Evolutionary conservation across 1,140 invertebrate species (phyloP), one percentile per base, ranked within the genome.

Genomic region (Neodiprion lecontei): DNA sequence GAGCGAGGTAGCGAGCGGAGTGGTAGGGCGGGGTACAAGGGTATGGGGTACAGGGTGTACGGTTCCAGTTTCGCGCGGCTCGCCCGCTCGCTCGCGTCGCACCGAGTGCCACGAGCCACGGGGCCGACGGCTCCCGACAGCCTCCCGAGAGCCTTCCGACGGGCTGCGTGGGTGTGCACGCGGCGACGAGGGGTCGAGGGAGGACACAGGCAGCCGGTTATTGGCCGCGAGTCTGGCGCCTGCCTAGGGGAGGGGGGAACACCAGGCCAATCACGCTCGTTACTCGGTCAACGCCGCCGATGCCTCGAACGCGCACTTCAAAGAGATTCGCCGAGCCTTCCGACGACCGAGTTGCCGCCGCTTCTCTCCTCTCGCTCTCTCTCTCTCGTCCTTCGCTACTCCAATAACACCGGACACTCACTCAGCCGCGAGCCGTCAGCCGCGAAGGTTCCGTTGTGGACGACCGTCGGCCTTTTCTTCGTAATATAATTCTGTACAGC

Each of bases 101-200:
- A 1, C 28, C 40, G 65, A 48, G 48, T 47, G 67, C 49, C 14
- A 23, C 53, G 9, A 67, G 72, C 21, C 14, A 8, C 50, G n/a
- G n/a, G 11, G 72, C 65, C 53, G 72, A 72, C 53, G 17, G n/a
- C 50, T n/a, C 21, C 9, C 12, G 14, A 65, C 9, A 28, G 2
- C 48, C 1, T n/a, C 1, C 14, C 17, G 2, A 28, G 68, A 11
- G 28, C n/a, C 68, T 14, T 1, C 78, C 80, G 78, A 77, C 77
- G 76, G 76, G 78, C 78, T 82, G 85, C 86, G 86, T 87, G 86
- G 86, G 86, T 87, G 86, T 84, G 84, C 85, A 86, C 86, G 85
- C 85, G 86, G 82, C 81, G 78, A 67, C 2, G 5, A 21, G 12
- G 69, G 40, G 17, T 68, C 10, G 74, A 78, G 71, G 78, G 48